Evolutionary conservation across 1,140 invertebrate genomes (phyloP), one percentile per base, ranked within the genome.

Genomic region (Diabrotica undecimpunctata): DNA sequence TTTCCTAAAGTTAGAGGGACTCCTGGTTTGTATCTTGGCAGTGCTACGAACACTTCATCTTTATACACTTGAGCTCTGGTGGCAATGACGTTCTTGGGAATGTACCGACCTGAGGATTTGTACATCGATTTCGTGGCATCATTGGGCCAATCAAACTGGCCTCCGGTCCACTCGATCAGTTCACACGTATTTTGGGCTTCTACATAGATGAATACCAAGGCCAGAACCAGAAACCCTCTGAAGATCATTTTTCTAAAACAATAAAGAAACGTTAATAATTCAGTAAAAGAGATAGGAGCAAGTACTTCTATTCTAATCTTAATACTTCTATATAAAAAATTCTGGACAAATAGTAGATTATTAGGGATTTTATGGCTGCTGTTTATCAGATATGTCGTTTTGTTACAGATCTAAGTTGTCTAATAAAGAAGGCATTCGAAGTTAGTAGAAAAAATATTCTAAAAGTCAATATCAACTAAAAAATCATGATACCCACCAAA

Each of bases 31-130:
- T 84, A 85, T 66, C 85, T 80, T 0, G 85, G 85, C 35, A 86
- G 62, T 2, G 82, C 82, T 55, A 87, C 59, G 61, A 82, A 81
- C 6, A 83, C 81, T 10, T 81, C 81, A 58, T 87, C 83, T 5
- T 81, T 79, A 61, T 79, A 80, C 13, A 86, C 80, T 65, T 83
- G 83, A 0, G 77, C 79, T 13, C 85, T 76, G 0, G 84, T 86
- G 0, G 83, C 83, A 46, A 87, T 85, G 10, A 85, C 75, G 69
- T 86, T 85, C 66, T 86, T 85, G 41, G 79, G 71, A 25, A 84
- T 80, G 64, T 82, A 87, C 51, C 81, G 78, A 2, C 83, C 83
- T 0, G 80, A 81, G 46, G 76, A 80, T 59, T 78, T 82, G 74
- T 78, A 85, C 2, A 86, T 76, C 14, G 79, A 79, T 64, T 83